A percentile compares a stretch with the other conserved stretches of the same genome.
phyloP scores from a whole-genome alignment of 2,888 invertebrate genomes.

The Torymus texanus region DNA sequence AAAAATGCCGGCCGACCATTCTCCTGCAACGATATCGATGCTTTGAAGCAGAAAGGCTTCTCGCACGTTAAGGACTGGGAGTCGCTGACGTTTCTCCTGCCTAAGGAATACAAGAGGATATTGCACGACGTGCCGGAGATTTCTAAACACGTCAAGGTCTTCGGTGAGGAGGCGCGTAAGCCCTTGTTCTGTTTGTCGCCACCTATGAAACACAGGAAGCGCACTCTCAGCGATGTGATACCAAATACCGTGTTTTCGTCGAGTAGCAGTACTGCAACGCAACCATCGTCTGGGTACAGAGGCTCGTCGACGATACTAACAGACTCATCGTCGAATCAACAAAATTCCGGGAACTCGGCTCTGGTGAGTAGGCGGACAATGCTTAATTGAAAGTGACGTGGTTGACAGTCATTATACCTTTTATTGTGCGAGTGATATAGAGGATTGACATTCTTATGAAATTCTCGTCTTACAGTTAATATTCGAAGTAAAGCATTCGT shows the following conservation, averaged over 20 bases:
- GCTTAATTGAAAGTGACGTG: no score
- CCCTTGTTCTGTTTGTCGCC: slow-evolving; percentile 70
- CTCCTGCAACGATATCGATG: slow-evolving; percentile 89
- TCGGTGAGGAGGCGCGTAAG: slow-evolving; percentile 74
- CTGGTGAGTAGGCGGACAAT: slow-evolving; percentile 30
- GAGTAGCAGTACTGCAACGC: slow-evolving; percentile 84
- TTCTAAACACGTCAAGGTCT: slow-evolving; percentile 79
- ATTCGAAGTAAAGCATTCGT: no score
- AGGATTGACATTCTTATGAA: no score
- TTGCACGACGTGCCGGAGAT: slow-evolving; percentile 88
- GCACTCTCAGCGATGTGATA: slow-evolving; percentile 79
- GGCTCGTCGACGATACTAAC: slow-evolving; percentile 90
- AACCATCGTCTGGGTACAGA: slow-evolving; percentile 90
- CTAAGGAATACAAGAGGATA: slow-evolving; percentile 87
- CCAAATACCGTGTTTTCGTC: slow-evolving; percentile 77
- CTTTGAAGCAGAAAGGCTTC: slow-evolving; percentile 86
- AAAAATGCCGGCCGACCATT: slow-evolving; percentile 78
- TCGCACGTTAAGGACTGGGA: slow-evolving; percentile 95
- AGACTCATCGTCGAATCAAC: slow-evolving; percentile 85
- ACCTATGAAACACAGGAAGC: slow-evolving; percentile 76
- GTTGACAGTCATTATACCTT: no score
- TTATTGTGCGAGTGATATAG: no score
- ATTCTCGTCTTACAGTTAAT: no score
- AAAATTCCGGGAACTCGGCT: slow-evolving; percentile 67
- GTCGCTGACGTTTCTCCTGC: slow-evolving; percentile 90